These are phyloP conservation scores for Coracias cyanogaster DNA, from an alignment of 2,797 vertebrate species.

Conservation along the genomic window DNA sequence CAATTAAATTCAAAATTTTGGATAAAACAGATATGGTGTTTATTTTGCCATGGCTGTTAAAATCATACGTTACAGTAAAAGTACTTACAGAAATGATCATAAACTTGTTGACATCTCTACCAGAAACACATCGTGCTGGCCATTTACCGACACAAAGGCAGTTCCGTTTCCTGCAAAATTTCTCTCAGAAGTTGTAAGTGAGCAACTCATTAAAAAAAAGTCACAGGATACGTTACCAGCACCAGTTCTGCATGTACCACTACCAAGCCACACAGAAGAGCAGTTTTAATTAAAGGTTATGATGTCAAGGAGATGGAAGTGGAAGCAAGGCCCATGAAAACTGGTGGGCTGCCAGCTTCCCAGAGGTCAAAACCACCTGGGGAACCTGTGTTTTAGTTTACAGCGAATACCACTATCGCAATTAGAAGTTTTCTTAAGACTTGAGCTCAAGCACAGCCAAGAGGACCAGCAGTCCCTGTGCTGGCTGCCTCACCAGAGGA, in stretches of 20 bases:
- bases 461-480: neutral
- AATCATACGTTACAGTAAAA: neutral
- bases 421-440: neutral
- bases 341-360: neutral
- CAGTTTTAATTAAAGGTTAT: neutral
- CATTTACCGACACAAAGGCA: neutral
- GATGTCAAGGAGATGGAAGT: neutral
- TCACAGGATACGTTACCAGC: neutral
- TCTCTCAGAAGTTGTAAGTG: neutral
- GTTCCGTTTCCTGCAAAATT: neutral
- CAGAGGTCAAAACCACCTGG: neutral
- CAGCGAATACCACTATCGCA: neutral
- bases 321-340: neutral
- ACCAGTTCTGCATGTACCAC: neutral
- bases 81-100: neutral
- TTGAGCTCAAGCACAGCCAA: neutral
- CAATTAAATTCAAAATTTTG: neutral
- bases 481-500: rapidly evolving
- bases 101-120: neutral
- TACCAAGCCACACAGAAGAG: neutral
- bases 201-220: neutral
- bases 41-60: neutral
- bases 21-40: neutral
- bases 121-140: neutral
- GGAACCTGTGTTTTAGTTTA: neutral